Evolutionary conservation across 1,140 invertebrate genomes (phyloP).

Genomic region (Neelides sp.): DNA sequence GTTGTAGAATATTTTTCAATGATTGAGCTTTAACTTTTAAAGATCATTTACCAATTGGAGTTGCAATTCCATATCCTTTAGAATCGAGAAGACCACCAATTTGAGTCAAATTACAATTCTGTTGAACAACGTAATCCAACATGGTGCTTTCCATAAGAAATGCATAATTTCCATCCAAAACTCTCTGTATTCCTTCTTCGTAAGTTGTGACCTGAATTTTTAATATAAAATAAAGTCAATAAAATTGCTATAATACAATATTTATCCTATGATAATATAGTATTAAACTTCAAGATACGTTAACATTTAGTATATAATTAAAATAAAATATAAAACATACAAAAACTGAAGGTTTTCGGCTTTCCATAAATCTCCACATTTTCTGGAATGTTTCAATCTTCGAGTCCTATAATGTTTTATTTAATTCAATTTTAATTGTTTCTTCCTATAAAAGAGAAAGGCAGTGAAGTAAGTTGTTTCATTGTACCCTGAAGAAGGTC

Average conservation of each 20-base stretch:
- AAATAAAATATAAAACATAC: too few species aligned
- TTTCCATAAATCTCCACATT: constrained; percentile 78
- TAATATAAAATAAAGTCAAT: too few species aligned
- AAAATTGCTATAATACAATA: too few species aligned
- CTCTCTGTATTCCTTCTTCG: constrained; percentile 63
- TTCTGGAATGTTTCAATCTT: constrained; percentile 72
- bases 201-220: too few species aligned
- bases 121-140: constrained; percentile 74
- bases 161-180: constrained; percentile 69
- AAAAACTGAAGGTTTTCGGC: constrained; percentile 56
- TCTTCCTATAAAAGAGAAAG: not conserved
- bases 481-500: constrained; percentile 67
- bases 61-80: constrained; percentile 61
- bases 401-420: constrained; percentile 47
- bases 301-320: too few species aligned
- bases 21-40: not conserved
- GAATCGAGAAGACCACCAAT: constrained; percentile 76
- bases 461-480: too few species aligned
- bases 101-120: constrained; percentile 86
- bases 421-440: not conserved
- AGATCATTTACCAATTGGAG: constrained; percentile 40
- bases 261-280: too few species aligned
- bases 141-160: constrained; percentile 91
- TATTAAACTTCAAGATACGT: too few species aligned
- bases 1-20: not conserved